phyloP scores from a whole-genome alignment of 2,888 invertebrate species.

The Phengaris alcon region DNA sequence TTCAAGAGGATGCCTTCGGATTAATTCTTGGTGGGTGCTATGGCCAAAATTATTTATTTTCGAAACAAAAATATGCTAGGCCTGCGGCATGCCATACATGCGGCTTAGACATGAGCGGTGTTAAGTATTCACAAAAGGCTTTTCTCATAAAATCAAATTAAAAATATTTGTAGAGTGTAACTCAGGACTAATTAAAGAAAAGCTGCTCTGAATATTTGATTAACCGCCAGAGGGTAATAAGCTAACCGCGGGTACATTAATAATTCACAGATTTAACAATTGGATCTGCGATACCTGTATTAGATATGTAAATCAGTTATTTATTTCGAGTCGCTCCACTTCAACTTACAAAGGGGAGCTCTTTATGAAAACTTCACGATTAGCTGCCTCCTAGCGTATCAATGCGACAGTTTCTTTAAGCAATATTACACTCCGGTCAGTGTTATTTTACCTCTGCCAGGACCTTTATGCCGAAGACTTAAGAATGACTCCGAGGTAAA shows the following conservation, averaged over 20 bases:
- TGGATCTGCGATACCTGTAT: constrained; percentile 71
- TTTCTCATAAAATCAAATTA: constrained; percentile 32
- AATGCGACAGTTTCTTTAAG: constrained; percentile 39
- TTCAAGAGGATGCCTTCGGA: no score
- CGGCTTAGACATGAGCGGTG: background rate
- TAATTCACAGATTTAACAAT: constrained; percentile 68
- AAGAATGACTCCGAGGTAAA: no score
- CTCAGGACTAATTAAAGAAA: constrained; percentile 57
- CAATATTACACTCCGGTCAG: background rate
- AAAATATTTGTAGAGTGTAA: constrained; percentile 38
- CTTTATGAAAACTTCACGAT: constrained; percentile 46
- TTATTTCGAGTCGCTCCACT: constrained; percentile 63
- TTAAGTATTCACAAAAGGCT: background rate
- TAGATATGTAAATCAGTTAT: constrained; percentile 76
- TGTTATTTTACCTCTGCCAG: no score
- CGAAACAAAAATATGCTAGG: no score
- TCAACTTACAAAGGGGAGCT: constrained; percentile 52
- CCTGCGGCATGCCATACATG: no score
- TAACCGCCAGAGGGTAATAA: constrained; percentile 59
- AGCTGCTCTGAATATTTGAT: constrained; percentile 69
- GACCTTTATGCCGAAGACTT: no score
- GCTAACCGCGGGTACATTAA: constrained; percentile 58
- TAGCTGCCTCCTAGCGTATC: constrained; percentile 35
- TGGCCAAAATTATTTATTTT: no score
- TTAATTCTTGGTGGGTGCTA: no score